These are phyloP conservation scores for Phoenicopterus ruber DNA, from an alignment of 2,113 vertebrate genomes.

Conservation along the genomic window DNA sequence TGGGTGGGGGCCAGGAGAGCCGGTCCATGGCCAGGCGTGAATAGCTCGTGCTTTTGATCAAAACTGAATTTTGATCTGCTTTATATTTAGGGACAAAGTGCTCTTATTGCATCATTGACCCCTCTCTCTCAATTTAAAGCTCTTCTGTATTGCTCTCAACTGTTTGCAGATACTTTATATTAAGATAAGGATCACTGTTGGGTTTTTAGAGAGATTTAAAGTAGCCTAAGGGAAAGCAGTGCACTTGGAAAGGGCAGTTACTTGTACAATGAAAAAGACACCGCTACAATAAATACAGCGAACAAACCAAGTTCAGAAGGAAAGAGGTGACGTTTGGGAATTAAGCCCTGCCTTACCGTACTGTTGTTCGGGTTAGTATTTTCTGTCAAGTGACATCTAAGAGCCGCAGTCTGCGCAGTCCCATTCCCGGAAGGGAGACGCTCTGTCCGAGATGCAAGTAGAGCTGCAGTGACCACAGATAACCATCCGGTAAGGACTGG, in stretches of 20 bases:
- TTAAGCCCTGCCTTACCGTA: neutral
- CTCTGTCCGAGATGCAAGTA: neutral
- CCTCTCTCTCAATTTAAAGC: neutral
- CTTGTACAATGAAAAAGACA: neutral
- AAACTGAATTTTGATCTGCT: neutral
- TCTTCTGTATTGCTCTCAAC: neutral
- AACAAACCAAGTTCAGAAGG: neutral
- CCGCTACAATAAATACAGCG: slow-evolving; percentile 17
- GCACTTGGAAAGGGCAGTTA: neutral
- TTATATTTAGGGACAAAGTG: neutral
- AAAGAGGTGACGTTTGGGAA: neutral
- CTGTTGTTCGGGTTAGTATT: neutral
- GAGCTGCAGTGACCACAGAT: neutral
- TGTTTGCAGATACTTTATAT: neutral
- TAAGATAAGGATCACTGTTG: slow-evolving; percentile 30
- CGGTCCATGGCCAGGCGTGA: neutral
- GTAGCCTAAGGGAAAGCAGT: slow-evolving; percentile 1
- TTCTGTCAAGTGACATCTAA: neutral
- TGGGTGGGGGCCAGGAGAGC: neutral
- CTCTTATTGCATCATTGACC: neutral
- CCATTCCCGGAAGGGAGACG: neutral
- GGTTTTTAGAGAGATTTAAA: slow-evolving; percentile 35
- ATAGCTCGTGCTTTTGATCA: neutral
- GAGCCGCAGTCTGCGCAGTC: neutral
- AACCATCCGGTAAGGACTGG: neutral